Base-by-base conservation (phyloP, 1,140 invertebrate genomes). In the Achatina immaculata region DNA sequence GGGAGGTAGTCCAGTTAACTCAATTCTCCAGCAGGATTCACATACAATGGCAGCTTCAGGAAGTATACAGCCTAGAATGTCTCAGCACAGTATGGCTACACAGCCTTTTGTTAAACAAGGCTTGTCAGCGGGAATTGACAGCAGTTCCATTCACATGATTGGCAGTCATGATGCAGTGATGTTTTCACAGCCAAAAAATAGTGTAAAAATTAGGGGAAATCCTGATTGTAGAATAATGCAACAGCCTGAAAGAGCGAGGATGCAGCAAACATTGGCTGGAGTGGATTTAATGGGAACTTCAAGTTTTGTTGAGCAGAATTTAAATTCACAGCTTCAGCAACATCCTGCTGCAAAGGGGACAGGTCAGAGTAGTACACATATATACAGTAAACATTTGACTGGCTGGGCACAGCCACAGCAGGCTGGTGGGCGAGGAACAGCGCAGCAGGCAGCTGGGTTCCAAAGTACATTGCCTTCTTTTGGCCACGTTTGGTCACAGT, bases 401-500 rank as follows among this genome's bases (percentile, higher is more conserved):
- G 62, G 62, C 6, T 78, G 76, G 76, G 11, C 68, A 21, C 76
- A 68, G 31, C 38, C 38, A 45, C 55, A 58, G 36, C 28, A 78
- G 36, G 40, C 45, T 3, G 45, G 24, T 34, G 7, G 38, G 11
- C 3, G 21, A 36, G 55, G 74, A 3, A 62, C 16, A 38, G 2
- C 28, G 24, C 74, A 77, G 19, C 48, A 43, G 6, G 7, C 62
- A 38, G 6, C 31, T 34, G 24, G 3, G 9, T 28, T 38, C 21
- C 78, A 80, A 58, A 72, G 78, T n/a, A 55, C 78, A 24, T 40
- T 80, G 21, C 78, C 78, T 69, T 72, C 78, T 28, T 80, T 80
- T 40, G 42, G 38, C 38, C 78, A 80, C n/a, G 34, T 80, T 31
- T 80, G 78, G 78, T 80, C 78, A 38, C 78, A 80, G 68, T 80